Base-by-base conservation (phyloP, 2,797 vertebrate species). In the Octomys mimax region DNA sequence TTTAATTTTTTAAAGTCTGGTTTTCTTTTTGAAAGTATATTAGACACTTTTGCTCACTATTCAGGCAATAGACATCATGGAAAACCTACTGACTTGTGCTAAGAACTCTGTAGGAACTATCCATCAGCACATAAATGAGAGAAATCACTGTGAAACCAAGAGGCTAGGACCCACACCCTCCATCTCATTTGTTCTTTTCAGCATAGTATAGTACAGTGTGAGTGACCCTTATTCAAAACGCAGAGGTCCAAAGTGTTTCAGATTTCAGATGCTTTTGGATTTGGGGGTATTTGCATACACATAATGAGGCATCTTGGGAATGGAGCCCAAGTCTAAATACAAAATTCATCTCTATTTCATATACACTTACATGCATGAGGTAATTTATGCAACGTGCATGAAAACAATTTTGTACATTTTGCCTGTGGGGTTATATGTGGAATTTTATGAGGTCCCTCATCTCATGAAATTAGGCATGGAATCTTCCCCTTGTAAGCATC, bases 131-230 rank as follows among this genome's bases (percentile, higher is more conserved):
- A 4, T 71, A 52, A 91, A 88, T 49, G 22, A 90, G 61, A 95
- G 2, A 14, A 54, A 39, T 61, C 57, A 49, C 11, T 8, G 0
- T 87, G 85, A 93, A 78, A 91, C 79, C 36, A 88, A 79, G 24
- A n/a, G 77, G 57, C 79, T 36, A 21, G 64, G 14, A 21, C 11
- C 71, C 57, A 59, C 49, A 18, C 42, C 42, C 28, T 31, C 62
- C 78, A 75, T 49, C 61, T 82, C 46, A 28, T 82, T 93, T 82
- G 11, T 88, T 81, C 54, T 93, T 96, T 91, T 87, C n/a, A 90
- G 21, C 86, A 82, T 46, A 70, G 0, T n/a, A 6, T 33, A 57
- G 16, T 93, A 81, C 11, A 85, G 70, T 49, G 16, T 49, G 73
- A 77, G 24, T 33, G n/a, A 28, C 11, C 22, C 16, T 87, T 87